Evolutionary conservation across 2,113 vertebrate genomes (phyloP).

Genomic region (Spea bombifrons): DNA sequence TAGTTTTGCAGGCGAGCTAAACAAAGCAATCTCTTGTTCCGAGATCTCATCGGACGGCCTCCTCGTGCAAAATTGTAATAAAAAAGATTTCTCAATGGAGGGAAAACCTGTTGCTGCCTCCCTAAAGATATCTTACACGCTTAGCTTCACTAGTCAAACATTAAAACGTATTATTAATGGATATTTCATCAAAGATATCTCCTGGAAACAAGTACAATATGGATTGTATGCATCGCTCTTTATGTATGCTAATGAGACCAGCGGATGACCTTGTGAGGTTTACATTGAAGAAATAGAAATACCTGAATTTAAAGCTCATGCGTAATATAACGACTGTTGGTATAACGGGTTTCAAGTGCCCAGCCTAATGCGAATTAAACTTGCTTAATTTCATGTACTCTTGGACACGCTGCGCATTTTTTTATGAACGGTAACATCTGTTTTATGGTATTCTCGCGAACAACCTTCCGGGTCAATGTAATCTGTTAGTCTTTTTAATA

Average conservation of each 20-base stretch:
- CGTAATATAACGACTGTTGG: constrained; percentile 16
- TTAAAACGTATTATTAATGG: too few relatives aligned
- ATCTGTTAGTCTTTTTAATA: constrained; percentile 34
- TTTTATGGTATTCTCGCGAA: background rate
- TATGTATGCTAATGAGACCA: background rate
- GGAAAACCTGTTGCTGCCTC: too few relatives aligned
- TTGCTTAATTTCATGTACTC: constrained; percentile 25
- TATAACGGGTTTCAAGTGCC: constrained; percentile 30
- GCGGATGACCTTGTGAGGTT: constrained; percentile 14
- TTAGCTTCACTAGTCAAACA: too few relatives aligned
- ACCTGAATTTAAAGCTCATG: constrained; percentile 12
- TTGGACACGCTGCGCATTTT: constrained; percentile 2
- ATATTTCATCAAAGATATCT: too few relatives aligned
- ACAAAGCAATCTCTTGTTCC: too few relatives aligned
- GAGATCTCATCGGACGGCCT: too few relatives aligned
- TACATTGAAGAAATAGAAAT: constrained; percentile 8
- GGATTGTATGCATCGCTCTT: background rate
- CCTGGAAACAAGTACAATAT: background rate
- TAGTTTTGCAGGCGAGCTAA: too few relatives aligned
- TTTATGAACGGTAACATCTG: constrained; percentile 32
- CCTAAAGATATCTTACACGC: too few relatives aligned
- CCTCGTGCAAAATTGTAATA: too few relatives aligned
- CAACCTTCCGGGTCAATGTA: constrained; percentile 30
- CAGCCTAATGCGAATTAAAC: constrained; percentile 35
- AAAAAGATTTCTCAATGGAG: too few relatives aligned